These are phyloP conservation scores for Protonibea diacanthus DNA, from an alignment of 2,797 vertebrate genomes.

Conservation along the genomic window DNA sequence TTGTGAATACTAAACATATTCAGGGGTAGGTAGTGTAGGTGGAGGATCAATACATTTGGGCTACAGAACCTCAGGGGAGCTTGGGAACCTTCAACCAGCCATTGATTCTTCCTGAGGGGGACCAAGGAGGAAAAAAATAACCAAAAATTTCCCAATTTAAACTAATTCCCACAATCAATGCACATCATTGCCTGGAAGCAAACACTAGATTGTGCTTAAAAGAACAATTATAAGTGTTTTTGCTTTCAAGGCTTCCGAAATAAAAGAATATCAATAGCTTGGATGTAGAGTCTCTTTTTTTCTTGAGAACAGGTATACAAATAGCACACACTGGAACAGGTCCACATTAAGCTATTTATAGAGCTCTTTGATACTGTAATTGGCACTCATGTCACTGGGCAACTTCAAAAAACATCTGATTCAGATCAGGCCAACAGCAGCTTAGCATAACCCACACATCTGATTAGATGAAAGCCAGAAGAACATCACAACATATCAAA, in stretches of 20 bases:
- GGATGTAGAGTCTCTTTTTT: background rate
- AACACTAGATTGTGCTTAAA: background rate
- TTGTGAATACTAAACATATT: constrained; percentile 29
- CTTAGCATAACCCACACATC: background rate
- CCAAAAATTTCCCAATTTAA: constrained; percentile 16
- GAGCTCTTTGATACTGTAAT: constrained; percentile 14
- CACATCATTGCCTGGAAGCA: background rate
- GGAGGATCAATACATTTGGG: constrained; percentile 53
- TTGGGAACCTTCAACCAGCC: constrained; percentile 30
- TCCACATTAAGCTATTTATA: background rate
- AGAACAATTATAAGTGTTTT: background rate
- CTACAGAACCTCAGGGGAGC: constrained; percentile 21
- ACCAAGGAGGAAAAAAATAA: constrained; percentile 9
- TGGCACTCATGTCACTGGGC: constrained; percentile 8
- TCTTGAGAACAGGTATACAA: background rate
- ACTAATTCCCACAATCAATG: constrained; percentile 30
- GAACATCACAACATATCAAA: constrained; percentile 8
- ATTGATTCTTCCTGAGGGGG: constrained; percentile 42
- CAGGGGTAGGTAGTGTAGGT: constrained; percentile 7
- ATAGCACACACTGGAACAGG: background rate
- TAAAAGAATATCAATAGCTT: background rate
- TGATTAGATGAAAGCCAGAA: constrained; percentile 20
- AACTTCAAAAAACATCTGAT: constrained; percentile 33
- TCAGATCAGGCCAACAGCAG: constrained; percentile 36
- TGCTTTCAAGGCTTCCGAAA: constrained; percentile 9